phyloP scores from a whole-genome alignment of 2,113 vertebrate genomes.

The Indicator indicator region DNA sequence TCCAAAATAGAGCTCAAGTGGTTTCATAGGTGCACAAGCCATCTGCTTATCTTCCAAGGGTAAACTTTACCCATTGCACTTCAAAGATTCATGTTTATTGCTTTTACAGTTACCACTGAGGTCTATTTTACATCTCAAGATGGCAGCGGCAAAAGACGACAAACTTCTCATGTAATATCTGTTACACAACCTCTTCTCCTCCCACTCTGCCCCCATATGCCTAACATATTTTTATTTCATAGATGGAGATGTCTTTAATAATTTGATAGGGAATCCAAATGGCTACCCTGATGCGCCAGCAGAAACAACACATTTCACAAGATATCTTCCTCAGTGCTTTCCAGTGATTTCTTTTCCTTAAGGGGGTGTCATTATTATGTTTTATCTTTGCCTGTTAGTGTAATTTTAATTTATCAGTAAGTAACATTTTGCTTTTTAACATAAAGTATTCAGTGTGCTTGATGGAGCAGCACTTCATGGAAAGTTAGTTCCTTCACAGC shows the following conservation, averaged over 20 bases:
- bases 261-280: slow-evolving; percentile 70
- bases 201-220: not conserved
- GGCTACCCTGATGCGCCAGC: slow-evolving; percentile 65
- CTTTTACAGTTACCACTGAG: slow-evolving; percentile 46
- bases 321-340: slow-evolving; percentile 69
- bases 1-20: not conserved
- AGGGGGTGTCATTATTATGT: slow-evolving; percentile 75
- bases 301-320: slow-evolving; percentile 74
- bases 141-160: slow-evolving; percentile 7
- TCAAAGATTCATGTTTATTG: slow-evolving; percentile 42
- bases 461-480: slow-evolving; percentile 78
- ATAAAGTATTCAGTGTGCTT: slow-evolving; percentile 83
- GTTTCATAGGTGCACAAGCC: slow-evolving; percentile 1
- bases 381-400: slow-evolving; percentile 74
- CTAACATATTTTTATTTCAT: slow-evolving; percentile 70
- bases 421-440: slow-evolving; percentile 83
- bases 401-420: slow-evolving; percentile 85
- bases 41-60: slow-evolving; percentile 19
- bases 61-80: not conserved
- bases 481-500: slow-evolving; percentile 81
- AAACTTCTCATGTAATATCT: slow-evolving; percentile 56
- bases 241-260: slow-evolving; percentile 73
- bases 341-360: slow-evolving; percentile 76
- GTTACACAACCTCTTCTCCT: slow-evolving; percentile 31
- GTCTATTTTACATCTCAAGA: slow-evolving; percentile 69